These are phyloP conservation scores for Reticulitermes lucifugus DNA, from an alignment of 2,888 invertebrate species.

Conservation along the genomic window DNA sequence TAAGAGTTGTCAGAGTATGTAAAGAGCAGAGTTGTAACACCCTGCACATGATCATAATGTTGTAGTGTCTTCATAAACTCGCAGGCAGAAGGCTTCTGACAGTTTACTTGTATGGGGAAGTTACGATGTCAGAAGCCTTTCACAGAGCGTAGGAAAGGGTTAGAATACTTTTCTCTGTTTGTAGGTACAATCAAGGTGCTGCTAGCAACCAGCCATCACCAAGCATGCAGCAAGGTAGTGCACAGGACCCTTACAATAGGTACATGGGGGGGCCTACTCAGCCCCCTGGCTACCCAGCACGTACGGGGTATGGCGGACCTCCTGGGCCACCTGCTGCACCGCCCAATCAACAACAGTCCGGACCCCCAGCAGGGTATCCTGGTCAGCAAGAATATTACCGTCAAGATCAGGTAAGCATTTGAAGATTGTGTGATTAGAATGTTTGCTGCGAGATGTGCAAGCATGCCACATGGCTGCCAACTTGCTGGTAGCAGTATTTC, in stretches of 20 bases:
- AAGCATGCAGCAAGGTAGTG: slow-evolving; percentile 49
- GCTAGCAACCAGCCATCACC: slow-evolving; percentile 60
- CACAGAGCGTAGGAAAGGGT: neutral
- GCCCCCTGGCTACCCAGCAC: slow-evolving; percentile 57
- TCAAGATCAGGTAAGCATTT: slow-evolving; percentile 69
- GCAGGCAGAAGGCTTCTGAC: too few species aligned
- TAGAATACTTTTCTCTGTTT: neutral
- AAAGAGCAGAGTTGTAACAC: too few species aligned
- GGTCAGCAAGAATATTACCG: slow-evolving; percentile 65
- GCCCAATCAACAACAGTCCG: slow-evolving; percentile 52
- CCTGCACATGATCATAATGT: too few species aligned
- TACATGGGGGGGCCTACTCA: slow-evolving; percentile 59
- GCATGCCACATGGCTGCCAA: too few species aligned
- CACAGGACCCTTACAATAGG: slow-evolving; percentile 62
- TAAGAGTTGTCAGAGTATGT: too few species aligned
- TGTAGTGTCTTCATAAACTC: too few species aligned
- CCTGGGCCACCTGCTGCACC: slow-evolving; percentile 77
- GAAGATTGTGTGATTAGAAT: too few species aligned
- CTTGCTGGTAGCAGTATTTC: too few species aligned
- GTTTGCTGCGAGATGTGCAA: too few species aligned
- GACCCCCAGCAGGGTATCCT: slow-evolving; percentile 56
- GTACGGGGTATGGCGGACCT: slow-evolving; percentile 56
- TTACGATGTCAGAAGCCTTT: too few species aligned
- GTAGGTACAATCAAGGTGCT: slow-evolving; percentile 59
- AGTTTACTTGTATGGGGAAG: too few species aligned